These are phyloP conservation scores for Chelon auratus DNA, from an alignment of 2,797 vertebrate genomes.

Conservation along the genomic window DNA sequence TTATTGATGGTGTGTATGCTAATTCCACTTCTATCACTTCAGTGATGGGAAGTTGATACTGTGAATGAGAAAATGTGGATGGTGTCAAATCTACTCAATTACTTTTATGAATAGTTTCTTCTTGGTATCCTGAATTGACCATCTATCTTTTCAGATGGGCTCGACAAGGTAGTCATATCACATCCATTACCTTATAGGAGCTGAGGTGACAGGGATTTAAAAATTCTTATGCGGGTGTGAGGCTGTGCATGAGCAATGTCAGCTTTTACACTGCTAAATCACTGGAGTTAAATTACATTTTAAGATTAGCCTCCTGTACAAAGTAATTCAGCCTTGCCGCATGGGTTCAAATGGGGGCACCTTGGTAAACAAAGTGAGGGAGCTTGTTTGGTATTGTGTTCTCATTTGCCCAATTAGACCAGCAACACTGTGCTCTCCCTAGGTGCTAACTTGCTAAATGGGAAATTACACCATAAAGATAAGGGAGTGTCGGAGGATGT, in stretches of 20 bases:
- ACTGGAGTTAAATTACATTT: constrained; percentile 1
- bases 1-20: constrained; percentile 78
- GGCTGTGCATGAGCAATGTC: not conserved
- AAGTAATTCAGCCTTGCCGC: constrained; percentile 17
- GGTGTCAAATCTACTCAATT: constrained; percentile 64
- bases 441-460: constrained; percentile 79
- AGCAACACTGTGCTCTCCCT: constrained; percentile 71
- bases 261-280: not conserved
- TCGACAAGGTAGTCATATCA: constrained; percentile 64
- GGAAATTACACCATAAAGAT: constrained; percentile 81
- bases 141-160: constrained; percentile 62
- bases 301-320: constrained; percentile 17
- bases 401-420: constrained; percentile 79
- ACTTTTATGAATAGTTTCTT: constrained; percentile 73
- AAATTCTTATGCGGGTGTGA: constrained; percentile 4
- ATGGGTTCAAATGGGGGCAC: constrained; percentile 55
- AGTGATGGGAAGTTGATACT: constrained; percentile 68
- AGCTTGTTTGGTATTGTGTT: constrained; percentile 74
- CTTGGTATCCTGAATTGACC: constrained; percentile 59
- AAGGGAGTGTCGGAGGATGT: constrained; percentile 76
- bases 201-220: constrained; percentile 20
- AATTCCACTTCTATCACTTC: constrained; percentile 74
- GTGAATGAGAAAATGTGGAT: constrained; percentile 66
- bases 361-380: constrained; percentile 63
- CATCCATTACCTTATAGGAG: constrained; percentile 7